Base-by-base conservation (phyloP, 2,888 invertebrate genomes). In the Drosophila kanekoi region DNA sequence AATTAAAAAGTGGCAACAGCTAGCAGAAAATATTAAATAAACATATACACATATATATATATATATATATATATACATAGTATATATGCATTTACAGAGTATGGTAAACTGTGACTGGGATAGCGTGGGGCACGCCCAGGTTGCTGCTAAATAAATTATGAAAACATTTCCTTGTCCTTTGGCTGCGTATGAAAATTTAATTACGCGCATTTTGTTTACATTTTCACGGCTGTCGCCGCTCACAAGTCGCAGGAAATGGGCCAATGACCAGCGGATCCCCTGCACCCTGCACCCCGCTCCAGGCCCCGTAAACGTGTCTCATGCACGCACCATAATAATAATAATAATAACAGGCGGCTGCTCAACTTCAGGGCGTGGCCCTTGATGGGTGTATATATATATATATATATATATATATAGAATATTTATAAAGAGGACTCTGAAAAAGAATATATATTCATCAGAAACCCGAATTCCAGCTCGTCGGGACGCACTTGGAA, bases 161-260 rank as follows among this genome's bases (percentile, higher is more conserved):
- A 56, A 77, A 60, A 70, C 43, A 68, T 58, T 65, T 74, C 20
- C 61, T 82, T 79, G 65, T 76, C 73, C 88, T 68, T 64, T 62
- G 44, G 16, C 43, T 14, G 41, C 54, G 54, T 70, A 84, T 84
- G 66, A 78, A 87, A 87, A 84, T 89, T 84, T 89, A 84, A 84
- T 84, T 89, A 87, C 72, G 64, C 85, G 63, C 71, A 54, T 76
- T 70, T 89, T 88, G 84, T 88, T 87, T 84, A 87, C 87, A 68
- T 84, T 87, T 87, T 69, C 76, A 84, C 77, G 77, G 78, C 77
- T 79, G 73, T 23, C 60, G 43, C 52, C 40, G 43, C 58, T 74
- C 74, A 60, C 62, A 72, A 48, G 38, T 47, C 52, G 10, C 37
- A 51, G 41, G 8, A 76, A 79, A 60, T 68, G 54, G 75, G 65